Percentiles rank a stretch among this genome's conserved stretches.
Evolutionary conservation across 1,140 invertebrate species (phyloP).

Genomic region (Drosophila baimaii): DNA sequence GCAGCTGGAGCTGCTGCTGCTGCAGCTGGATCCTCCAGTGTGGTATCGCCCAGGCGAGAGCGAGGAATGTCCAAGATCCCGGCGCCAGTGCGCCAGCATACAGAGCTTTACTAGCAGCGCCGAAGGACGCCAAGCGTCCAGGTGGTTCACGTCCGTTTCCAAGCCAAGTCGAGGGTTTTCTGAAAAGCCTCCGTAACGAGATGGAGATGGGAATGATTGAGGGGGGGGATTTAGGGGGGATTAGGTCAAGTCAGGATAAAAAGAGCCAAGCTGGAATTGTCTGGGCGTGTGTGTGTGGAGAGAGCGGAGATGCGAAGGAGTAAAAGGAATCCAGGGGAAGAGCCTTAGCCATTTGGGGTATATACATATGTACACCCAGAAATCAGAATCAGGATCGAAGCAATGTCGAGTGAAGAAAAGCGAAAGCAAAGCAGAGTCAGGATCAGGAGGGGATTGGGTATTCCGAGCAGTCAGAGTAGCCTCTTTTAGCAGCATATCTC

Average conservation of each 20-base stretch:
- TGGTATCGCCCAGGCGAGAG: constrained; percentile 75
- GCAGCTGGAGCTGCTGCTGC: background rate
- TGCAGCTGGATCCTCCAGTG: constrained; percentile 26
- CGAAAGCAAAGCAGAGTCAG: constrained; percentile 1
- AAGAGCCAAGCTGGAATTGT: constrained; percentile 74
- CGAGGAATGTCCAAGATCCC: constrained; percentile 83
- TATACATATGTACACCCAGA: constrained; percentile 2
- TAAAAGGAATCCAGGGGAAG: constrained; percentile 2
- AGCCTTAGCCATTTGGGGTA: constrained; percentile 23
- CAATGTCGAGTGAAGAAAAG: constrained; percentile 19
- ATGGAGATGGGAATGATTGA: background rate
- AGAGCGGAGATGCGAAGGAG: background rate
- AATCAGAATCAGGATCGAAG: constrained; percentile 28
- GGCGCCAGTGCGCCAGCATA: constrained; percentile 81
- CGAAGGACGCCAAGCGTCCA: constrained; percentile 67
- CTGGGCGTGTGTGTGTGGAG: constrained; percentile 27
- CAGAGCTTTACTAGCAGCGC: constrained; percentile 84
- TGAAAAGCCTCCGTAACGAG: constrained; percentile 45
- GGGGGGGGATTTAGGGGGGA: constrained; percentile 26
- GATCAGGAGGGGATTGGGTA: background rate
- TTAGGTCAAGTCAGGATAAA: constrained; percentile 57
- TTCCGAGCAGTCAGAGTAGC: constrained; percentile 15
- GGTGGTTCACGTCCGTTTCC: constrained; percentile 25
- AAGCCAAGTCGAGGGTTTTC: constrained; percentile 63
- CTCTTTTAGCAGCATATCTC: constrained; percentile 14